A percentile compares a stretch with the other conserved stretches of the same genome.
phyloP scores from a whole-genome alignment of 2,113 vertebrate species.

The Colistium nudipinnis region DNA sequence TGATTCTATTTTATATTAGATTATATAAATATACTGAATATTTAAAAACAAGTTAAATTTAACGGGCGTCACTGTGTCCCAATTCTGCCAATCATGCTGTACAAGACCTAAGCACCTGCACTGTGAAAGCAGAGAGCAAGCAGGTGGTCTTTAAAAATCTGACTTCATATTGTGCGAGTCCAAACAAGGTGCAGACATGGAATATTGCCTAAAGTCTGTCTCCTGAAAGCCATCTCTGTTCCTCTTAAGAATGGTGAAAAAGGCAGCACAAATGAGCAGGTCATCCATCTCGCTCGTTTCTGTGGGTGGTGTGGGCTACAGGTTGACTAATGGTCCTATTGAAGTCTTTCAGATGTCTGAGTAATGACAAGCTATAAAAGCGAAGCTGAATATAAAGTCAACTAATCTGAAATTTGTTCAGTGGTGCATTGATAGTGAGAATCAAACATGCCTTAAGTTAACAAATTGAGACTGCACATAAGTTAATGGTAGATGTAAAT shows the following conservation, averaged over 20 bases:
- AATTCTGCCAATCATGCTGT: slow-evolving; percentile 21
- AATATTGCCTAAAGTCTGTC: slow-evolving; percentile 29
- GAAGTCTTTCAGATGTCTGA: slow-evolving; percentile 73
- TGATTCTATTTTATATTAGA: too few relatives aligned
- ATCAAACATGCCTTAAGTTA: background rate
- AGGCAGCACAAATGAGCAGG: slow-evolving; percentile 58
- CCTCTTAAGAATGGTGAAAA: slow-evolving; percentile 59
- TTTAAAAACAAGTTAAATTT: slow-evolving; percentile 35
- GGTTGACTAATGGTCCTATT: slow-evolving; percentile 73
- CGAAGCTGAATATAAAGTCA: slow-evolving; percentile 70
- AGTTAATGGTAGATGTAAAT: background rate
- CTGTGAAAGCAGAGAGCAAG: slow-evolving; percentile 28
- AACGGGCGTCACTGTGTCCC: slow-evolving; percentile 35
- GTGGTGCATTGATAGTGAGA: background rate
- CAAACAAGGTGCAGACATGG: slow-evolving; percentile 46
- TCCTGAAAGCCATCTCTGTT: slow-evolving; percentile 54
- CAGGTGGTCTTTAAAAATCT: slow-evolving; percentile 43
- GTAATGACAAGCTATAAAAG: slow-evolving; percentile 73
- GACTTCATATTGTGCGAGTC: slow-evolving; percentile 28
- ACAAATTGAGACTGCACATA: background rate
- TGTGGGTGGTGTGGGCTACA: slow-evolving; percentile 69
- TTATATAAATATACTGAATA: slow-evolving; percentile 57
- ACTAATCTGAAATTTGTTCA: slow-evolving; percentile 59
- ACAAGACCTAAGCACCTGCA: slow-evolving; percentile 31
- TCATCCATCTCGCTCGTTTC: slow-evolving; percentile 70